Percentiles rank a stretch among this genome's conserved stretches.
These are phyloP conservation scores for Balearica regulorum DNA, from an alignment of 2,797 vertebrate genomes.

Conservation along the genomic window DNA sequence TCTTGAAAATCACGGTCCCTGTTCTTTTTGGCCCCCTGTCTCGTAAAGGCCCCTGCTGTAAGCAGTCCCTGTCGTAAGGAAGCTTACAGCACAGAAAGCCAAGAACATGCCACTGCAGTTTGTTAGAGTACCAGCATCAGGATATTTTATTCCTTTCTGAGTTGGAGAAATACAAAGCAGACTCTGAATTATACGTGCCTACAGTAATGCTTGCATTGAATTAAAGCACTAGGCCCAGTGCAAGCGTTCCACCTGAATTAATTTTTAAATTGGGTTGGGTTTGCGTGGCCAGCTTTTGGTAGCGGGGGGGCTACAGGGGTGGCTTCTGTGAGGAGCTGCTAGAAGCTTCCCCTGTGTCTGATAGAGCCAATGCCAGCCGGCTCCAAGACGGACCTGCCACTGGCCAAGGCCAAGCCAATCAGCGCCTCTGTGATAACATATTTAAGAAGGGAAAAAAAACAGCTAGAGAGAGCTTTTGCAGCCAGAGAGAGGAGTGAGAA, in stretches of 20 bases:
- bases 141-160: neutral
- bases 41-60: accelerated
- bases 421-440: too few relatives aligned
- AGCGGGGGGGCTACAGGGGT: too few relatives aligned
- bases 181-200: neutral
- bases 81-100: neutral
- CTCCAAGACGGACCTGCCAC: too few relatives aligned
- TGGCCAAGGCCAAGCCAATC: too few relatives aligned
- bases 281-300: too few relatives aligned
- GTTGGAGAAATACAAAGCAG: neutral
- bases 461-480: too few relatives aligned
- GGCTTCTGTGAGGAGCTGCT: too few relatives aligned
- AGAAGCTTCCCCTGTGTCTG: too few relatives aligned
- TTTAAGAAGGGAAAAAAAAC: too few relatives aligned
- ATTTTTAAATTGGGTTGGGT: too few relatives aligned
- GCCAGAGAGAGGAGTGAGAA: too few relatives aligned
- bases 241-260: neutral
- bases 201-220: neutral
- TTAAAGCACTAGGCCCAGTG: neutral
- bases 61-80: neutral
- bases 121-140: neutral
- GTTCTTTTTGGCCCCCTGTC: neutral
- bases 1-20: neutral
- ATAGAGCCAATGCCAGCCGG: too few relatives aligned
- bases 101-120: neutral